Conservation (phyloP, 1,140 invertebrate species). For the Drosophila sproati region DNA sequence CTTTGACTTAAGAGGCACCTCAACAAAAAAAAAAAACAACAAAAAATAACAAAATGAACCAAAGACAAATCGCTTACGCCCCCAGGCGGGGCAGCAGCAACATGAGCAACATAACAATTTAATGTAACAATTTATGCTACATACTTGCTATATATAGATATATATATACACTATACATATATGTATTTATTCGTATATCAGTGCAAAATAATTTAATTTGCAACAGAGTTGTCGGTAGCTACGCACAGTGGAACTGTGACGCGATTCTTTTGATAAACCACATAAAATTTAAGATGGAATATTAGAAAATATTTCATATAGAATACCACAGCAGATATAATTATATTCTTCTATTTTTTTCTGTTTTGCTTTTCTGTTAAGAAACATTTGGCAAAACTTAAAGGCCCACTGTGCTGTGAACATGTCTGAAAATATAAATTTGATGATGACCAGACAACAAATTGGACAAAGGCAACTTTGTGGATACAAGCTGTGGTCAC, state of each 20-base stretch:
- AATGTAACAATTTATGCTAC: slow-evolving; percentile 56
- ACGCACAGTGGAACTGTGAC: slow-evolving; percentile 40
- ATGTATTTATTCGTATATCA: slow-evolving; percentile 5
- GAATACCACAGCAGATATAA: no score
- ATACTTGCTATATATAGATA: slow-evolving; percentile 28
- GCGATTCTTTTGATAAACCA: no score
- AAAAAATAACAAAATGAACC: slow-evolving; percentile 56
- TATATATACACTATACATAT: slow-evolving; percentile 8
- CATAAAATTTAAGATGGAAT: no score
- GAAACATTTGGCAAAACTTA: no score
- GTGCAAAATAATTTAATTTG: slow-evolving; percentile 66
- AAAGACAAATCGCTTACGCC: slow-evolving; percentile 75
- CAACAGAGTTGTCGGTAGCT: slow-evolving; percentile 46
- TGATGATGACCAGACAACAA: slow-evolving; percentile 59
- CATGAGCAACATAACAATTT: slow-evolving; percentile 61
- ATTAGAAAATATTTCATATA: no score
- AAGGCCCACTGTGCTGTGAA: neutral
- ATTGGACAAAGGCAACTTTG: slow-evolving; percentile 38
- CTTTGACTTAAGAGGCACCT: slow-evolving; percentile 54
- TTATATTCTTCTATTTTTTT: no score
- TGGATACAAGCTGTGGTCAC: slow-evolving; percentile 24
- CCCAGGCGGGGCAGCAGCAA: slow-evolving; percentile 10
- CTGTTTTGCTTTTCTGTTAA: no score
- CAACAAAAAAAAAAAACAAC: slow-evolving; percentile 66
- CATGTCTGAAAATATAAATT: neutral